phyloP scores from a whole-genome alignment of 2,888 invertebrate genomes.

The Xestia rhomboidea region DNA sequence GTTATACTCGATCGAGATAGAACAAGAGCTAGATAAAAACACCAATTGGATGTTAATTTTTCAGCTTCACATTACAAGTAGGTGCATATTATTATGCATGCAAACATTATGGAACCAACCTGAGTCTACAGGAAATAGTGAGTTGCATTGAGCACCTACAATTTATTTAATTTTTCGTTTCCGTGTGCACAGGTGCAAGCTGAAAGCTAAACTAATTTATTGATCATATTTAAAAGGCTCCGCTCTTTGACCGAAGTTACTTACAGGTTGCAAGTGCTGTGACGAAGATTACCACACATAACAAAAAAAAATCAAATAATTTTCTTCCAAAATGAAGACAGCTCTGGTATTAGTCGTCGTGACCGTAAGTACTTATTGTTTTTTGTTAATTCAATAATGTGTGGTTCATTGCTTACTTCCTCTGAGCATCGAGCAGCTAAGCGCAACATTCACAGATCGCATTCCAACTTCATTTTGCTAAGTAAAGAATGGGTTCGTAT shows the following conservation, averaged over 20 bases:
- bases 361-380: conserved; percentile 31
- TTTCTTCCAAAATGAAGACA: conserved; percentile 12
- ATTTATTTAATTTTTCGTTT: neutral
- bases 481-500: neutral
- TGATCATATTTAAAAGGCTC: conserved; percentile 37
- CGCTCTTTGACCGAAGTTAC: neutral
- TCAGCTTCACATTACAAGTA: neutral
- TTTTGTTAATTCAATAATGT: neutral
- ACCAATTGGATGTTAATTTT: neutral
- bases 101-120: conserved; percentile 4
- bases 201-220: conserved; percentile 17
- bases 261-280: conserved; percentile 18
- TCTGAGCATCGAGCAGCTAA: neutral
- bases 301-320: too few relatives aligned
- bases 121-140: conserved; percentile 23
- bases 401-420: neutral
- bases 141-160: neutral
- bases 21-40: neutral
- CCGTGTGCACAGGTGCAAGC: conserved; percentile 9
- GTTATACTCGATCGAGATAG: neutral
- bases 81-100: neutral
- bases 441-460: too few relatives aligned
- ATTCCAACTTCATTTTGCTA: neutral
- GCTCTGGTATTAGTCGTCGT: neutral
- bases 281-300: neutral